Base-by-base conservation (phyloP, 2,888 invertebrate genomes). In the Autographa pulchrina region DNA sequence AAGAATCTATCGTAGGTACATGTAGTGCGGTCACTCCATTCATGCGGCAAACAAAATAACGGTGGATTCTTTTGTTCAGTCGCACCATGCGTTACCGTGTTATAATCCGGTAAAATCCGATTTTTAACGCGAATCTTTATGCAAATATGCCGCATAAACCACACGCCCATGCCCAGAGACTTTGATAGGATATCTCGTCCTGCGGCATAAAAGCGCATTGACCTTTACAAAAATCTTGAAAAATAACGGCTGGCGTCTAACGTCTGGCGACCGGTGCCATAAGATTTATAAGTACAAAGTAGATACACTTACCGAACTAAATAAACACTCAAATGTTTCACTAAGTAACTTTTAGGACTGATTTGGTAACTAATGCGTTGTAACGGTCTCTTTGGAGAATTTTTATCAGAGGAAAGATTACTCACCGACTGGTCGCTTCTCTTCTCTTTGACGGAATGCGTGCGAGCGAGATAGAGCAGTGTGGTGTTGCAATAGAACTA, bases 171-270 rank as follows among this genome's bases (percentile, higher is more conserved):
- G 84, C 80, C 83, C 86, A 86, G 84, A 80, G 75, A 83, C 81
- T 81, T 81, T 80, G 79, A 80, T 72, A 81, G 79, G 78, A 82
- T 77, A 84, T 83, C 84, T 88, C 86, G 81, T 87, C 87, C 87
- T 89, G 88, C 87, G 84, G 78, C 85, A 86, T 80, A 87, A 80
- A 85, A 88, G 95, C 94, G 81, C 95, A 93, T 89, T 95, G 95
- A 95, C 95, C 95, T 90, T 86, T 85, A 84, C 77, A 83, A 88
- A 88, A 90, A 93, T 94, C 91, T 94, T 93, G 90, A 94, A 95
- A 94, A 94, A 92, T 95, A 95, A 95, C 95, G 95, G 95, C 93
- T 86, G 85, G 82, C 79, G 72, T 75, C 80, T 80, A 76, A 81
- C 84, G 77, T 76, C 81, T 80, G 77, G 78, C 76, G 82, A 78